Evolutionary conservation across 2,113 vertebrate genomes (phyloP).

Genomic region (Petaurus breviceps): DNA sequence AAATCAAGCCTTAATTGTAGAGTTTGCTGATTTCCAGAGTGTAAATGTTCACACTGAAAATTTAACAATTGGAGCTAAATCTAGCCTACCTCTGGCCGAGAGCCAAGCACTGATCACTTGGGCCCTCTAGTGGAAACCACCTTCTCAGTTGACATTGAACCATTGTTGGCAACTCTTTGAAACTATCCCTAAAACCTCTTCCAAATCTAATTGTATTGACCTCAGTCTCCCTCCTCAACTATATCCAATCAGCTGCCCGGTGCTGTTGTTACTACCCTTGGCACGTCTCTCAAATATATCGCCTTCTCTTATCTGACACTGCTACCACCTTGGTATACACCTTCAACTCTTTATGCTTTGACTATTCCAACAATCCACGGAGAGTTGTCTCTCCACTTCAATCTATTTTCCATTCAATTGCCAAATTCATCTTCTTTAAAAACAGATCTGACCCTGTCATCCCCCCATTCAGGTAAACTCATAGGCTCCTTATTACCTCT

Average conservation of each 20-base stretch:
- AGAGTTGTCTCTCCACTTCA: neutral
- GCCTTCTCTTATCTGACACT: neutral
- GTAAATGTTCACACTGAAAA: neutral
- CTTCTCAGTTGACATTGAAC: neutral
- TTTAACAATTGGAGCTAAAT: neutral
- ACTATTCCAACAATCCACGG: neutral
- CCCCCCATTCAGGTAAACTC: neutral
- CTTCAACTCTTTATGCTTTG: neutral
- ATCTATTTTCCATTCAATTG: neutral
- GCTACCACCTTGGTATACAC: neutral
- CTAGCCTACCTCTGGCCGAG: neutral
- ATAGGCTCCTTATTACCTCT: neutral
- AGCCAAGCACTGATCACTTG: neutral
- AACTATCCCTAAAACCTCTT: neutral
- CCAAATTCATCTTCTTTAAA: neutral
- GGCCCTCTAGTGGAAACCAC: neutral
- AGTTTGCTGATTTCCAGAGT: neutral
- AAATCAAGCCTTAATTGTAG: neutral
- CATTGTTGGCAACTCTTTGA: neutral
- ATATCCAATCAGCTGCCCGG: neutral
- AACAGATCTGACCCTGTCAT: neutral
- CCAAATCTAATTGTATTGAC: neutral
- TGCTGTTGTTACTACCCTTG: neutral
- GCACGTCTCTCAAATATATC: neutral
- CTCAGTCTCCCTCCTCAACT: neutral